Base-by-base conservation (phyloP, 2,797 vertebrate genomes). In the Muscicapa comitata region DNA sequence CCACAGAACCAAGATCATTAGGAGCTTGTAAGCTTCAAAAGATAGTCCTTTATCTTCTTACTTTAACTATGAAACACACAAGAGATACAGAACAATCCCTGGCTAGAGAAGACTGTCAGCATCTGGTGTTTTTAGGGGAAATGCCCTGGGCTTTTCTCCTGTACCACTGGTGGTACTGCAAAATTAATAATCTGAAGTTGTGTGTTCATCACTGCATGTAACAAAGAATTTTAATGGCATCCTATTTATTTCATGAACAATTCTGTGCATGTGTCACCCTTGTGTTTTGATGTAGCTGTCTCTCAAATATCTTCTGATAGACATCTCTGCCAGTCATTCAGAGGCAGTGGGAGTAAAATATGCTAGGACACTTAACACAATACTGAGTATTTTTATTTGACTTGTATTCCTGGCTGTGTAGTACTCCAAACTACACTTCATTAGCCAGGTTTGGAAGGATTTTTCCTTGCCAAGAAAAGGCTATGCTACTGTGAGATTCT, bases 301-400 rank as follows among this genome's bases (percentile, higher is more conserved):
- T 88, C 76, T 92, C 81, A 80, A 67, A 50, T 66, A 42, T 11
- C 9, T 74, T 72, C 86, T 93, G 82, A 88, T 19, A 84, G 91
- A 73, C 54, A 33, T 86, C 58, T 91, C 75, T 93, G 90, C 42
- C 72, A 84, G 35, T 73, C 55, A 86, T 55, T 86, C 76, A 0
- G 0, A 79, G 38, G 55, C 75, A 94, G 95, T 94, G 92, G 91
- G 75, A 85, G 62, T 84, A 86, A 93, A 94, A 91, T 87, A 86
- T 80, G 21, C 45, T 45, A 73, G 94, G 95, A 90, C 92, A 67
- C 54, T 72, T 91, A 84, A 81, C 58, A 53, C 42, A 88, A n/a
- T 57, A 16, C 57, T 5, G 2, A 61, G 31, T 94, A 42, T 66
- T 83, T 76, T 73, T 42, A 18, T 48, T 76, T 85, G 9, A 25